Conservation (phyloP, 2,888 invertebrate genomes). For the Drosophila heteroneura region DNA sequence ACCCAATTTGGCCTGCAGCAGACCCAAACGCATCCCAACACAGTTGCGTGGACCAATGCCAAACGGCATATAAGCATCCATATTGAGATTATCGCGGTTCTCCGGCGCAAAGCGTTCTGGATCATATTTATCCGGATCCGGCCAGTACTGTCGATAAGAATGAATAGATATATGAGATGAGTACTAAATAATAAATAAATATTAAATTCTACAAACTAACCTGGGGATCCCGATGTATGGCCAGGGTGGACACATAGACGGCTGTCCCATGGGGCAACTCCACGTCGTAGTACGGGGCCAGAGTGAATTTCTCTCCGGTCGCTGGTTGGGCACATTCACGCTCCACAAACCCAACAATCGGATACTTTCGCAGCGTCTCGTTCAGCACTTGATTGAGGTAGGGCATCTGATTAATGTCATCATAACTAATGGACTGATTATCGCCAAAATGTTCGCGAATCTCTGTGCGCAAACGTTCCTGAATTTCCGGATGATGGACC, state of each 20-base stretch:
- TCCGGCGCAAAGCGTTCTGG: constrained; percentile 75
- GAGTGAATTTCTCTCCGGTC: constrained; percentile 60
- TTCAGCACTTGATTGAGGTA: constrained; percentile 84
- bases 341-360: constrained; percentile 67
- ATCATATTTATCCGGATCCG: constrained; percentile 71
- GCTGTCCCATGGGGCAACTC: constrained; percentile 71
- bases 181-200: neutral
- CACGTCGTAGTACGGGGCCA: constrained; percentile 68
- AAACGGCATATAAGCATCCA: constrained; percentile 77
- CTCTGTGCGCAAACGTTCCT: constrained; percentile 84
- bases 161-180: neutral
- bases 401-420: constrained; percentile 84
- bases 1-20: constrained; percentile 74
- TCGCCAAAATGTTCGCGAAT: constrained; percentile 73
- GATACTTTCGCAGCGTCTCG: constrained; percentile 81
- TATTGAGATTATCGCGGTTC: constrained; percentile 65
- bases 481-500: constrained; percentile 82
- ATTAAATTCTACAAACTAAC: constrained; percentile 40
- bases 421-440: constrained; percentile 81
- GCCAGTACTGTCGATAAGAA: constrained; percentile 65
- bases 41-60: constrained; percentile 79
- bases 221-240: constrained; percentile 73
- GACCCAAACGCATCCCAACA: constrained; percentile 79
- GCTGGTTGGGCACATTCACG: constrained; percentile 65
- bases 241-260: constrained; percentile 68